A percentile compares a stretch with the other conserved stretches of the same genome.
phyloP scores from a whole-genome alignment of 2,113 vertebrate genomes.

The Carassius carassius region DNA sequence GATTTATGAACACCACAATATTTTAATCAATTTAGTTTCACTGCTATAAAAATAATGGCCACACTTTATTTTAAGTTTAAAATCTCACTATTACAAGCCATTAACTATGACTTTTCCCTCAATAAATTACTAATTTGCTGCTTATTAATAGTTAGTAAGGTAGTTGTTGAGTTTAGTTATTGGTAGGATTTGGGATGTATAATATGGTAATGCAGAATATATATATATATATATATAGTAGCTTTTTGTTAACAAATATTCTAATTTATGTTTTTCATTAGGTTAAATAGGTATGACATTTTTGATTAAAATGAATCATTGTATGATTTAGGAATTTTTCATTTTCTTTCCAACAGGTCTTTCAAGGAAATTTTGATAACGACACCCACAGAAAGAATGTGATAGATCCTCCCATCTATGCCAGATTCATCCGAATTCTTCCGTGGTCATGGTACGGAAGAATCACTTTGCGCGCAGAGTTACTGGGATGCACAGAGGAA shows the following conservation, averaged over 20 bases:
- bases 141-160: too few species aligned
- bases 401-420: constrained; percentile 90
- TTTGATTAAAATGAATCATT: neutral
- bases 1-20: neutral
- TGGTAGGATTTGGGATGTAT: too few species aligned
- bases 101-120: too few species aligned
- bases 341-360: constrained; percentile 79
- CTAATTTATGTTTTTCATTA: neutral
- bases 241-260: neutral
- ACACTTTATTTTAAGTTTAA: too few species aligned
- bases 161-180: too few species aligned
- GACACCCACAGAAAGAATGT: constrained; percentile 98
- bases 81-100: too few species aligned
- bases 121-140: too few species aligned
- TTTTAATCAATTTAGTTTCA: neutral
- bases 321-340: neutral
- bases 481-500: constrained; percentile 92
- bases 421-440: constrained; percentile 88
- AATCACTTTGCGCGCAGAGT: constrained; percentile 93
- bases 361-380: constrained; percentile 99
- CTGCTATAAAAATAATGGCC: neutral
- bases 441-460: constrained; percentile 98
- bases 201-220: too few species aligned
- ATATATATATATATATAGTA: neutral
- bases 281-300: neutral